Evolutionary conservation across 2,113 vertebrate genomes (phyloP).

Genomic region (Alosa alosa): DNA sequence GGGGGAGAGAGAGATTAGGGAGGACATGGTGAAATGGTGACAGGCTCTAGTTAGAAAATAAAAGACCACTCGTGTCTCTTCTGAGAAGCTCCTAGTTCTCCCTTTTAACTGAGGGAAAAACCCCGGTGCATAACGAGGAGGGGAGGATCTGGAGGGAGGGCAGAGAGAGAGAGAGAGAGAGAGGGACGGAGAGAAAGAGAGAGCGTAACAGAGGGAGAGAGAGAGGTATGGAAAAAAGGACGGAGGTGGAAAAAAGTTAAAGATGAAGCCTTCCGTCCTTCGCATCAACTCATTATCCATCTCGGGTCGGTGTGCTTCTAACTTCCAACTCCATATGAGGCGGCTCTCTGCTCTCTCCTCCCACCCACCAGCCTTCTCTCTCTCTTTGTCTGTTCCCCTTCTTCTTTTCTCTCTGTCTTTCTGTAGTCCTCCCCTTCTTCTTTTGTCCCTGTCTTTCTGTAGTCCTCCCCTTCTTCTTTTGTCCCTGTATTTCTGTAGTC

Average conservation of each 20-base stretch:
- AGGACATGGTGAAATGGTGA: conserved; percentile 48
- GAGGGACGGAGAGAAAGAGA: neutral
- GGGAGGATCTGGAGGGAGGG: neutral
- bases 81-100: neutral
- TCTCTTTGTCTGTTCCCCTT: neutral
- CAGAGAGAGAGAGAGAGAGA: neutral
- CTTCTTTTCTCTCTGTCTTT: neutral
- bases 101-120: neutral
- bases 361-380: neutral
- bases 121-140: neutral
- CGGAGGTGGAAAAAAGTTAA: neutral
- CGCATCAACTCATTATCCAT: neutral
- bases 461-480: no score
- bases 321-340: neutral
- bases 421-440: no score
- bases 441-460: no score
- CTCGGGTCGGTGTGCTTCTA: neutral
- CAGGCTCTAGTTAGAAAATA: conserved; percentile 25
- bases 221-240: neutral
- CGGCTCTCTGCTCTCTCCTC: neutral
- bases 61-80: conserved; percentile 28
- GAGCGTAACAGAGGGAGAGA: neutral
- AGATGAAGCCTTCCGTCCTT: neutral
- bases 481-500: neutral
- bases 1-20: conserved; percentile 18